These are phyloP conservation scores for Reticulitermes lucifugus DNA, from an alignment of 2,888 invertebrate genomes.

Conservation along the genomic window DNA sequence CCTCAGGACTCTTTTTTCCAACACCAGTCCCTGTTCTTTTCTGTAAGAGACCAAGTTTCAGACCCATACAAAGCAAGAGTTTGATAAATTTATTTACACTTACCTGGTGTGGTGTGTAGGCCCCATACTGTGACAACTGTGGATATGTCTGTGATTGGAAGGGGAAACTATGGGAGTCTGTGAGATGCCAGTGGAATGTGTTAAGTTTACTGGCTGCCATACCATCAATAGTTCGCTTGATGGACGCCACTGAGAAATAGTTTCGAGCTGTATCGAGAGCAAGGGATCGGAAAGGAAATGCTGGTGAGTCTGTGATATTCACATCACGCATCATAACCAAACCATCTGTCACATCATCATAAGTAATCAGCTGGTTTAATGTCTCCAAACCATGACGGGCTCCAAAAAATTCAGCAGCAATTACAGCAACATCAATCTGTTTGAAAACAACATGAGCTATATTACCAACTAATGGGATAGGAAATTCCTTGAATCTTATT, in stretches of 20 bases:
- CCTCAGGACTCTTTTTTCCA: too few species aligned
- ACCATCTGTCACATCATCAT: slow-evolving; percentile 60
- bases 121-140: slow-evolving; percentile 79
- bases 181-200: slow-evolving; percentile 95
- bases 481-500: too few species aligned
- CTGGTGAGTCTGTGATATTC: slow-evolving; percentile 79
- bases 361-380: slow-evolving; percentile 70
- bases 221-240: slow-evolving; percentile 83
- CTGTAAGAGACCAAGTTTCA: too few species aligned
- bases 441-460: slow-evolving; percentile 5
- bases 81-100: neutral
- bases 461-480: neutral
- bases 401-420: slow-evolving; percentile 74
- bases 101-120: slow-evolving; percentile 77
- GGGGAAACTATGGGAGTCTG: slow-evolving; percentile 95
- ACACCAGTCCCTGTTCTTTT: too few species aligned
- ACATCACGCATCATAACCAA: slow-evolving; percentile 73
- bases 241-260: slow-evolving; percentile 78
- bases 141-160: slow-evolving; percentile 82
- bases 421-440: slow-evolving; percentile 68
- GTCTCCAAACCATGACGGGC: slow-evolving; percentile 77
- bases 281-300: slow-evolving; percentile 89
- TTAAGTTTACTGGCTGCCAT: slow-evolving; percentile 94
- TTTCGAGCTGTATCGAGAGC: slow-evolving; percentile 87
- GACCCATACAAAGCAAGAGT: neutral